Evolutionary conservation across 2,113 vertebrate genomes (phyloP).

Genomic region (Triplophysa dalaica): DNA sequence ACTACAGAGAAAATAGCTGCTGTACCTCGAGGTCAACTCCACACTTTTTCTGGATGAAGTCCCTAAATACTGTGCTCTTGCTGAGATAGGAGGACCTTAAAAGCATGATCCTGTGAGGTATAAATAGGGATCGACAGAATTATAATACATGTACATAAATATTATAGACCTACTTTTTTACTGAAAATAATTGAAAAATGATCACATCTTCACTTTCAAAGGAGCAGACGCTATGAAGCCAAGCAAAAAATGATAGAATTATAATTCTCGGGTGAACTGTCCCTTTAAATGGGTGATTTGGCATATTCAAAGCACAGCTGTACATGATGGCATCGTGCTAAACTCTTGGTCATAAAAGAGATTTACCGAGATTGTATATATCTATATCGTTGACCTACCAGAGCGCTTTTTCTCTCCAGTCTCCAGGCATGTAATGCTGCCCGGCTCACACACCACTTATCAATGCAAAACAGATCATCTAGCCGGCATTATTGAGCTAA

Average conservation of each 20-base stretch:
- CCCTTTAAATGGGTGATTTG: neutral
- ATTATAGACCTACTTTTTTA: no score
- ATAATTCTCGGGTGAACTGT: no score
- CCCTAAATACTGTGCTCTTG: conserved; percentile 22
- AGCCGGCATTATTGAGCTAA: conserved; percentile 55
- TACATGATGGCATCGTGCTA: neutral
- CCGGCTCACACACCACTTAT: conserved; percentile 55
- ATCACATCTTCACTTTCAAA: no score
- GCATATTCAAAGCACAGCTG: neutral
- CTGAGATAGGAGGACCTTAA: conserved; percentile 3
- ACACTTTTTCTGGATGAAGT: conserved; percentile 32
- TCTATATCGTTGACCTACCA: conserved; percentile 20
- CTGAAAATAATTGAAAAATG: no score
- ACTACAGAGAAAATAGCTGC: conserved; percentile 39
- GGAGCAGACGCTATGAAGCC: neutral
- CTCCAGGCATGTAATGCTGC: conserved; percentile 53
- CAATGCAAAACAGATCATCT: conserved; percentile 61
- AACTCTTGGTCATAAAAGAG: neutral
- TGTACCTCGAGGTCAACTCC: conserved; percentile 46
- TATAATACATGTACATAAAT: no score
- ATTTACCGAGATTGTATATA: conserved; percentile 29
- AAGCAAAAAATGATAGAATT: no score
- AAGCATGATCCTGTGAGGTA: conserved; percentile 12
- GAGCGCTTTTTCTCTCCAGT: conserved; percentile 41
- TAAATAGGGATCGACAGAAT: neutral